phyloP scores from a whole-genome alignment of 2,797 vertebrate species.

The Gymnoscopelus microlampas region DNA sequence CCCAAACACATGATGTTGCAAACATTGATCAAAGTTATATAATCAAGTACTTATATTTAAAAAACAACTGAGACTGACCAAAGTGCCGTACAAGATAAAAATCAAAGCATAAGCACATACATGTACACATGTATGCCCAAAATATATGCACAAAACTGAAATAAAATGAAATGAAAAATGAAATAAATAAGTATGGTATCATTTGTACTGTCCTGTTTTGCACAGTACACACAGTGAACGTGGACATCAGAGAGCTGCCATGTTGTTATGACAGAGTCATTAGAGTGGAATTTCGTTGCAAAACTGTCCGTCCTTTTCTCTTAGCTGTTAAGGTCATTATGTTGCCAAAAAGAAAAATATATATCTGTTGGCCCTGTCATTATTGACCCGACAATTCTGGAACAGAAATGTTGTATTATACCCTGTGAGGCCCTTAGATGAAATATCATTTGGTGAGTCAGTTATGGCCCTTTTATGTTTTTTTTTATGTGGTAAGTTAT shows the following conservation, averaged over 20 bases:
- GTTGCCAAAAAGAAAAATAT: constrained; percentile 20
- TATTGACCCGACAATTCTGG: constrained; percentile 4
- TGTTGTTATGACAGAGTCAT: constrained; percentile 1
- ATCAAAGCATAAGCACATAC: background rate
- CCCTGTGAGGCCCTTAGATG: constrained; percentile 7
- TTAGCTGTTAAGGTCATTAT: constrained; percentile 8
- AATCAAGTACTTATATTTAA: too few relatives aligned
- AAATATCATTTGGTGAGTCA: background rate
- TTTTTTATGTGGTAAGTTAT: constrained; percentile 22
- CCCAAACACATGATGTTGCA: too few relatives aligned
- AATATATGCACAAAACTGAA: too few relatives aligned
- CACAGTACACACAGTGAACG: background rate
- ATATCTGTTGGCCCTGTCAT: constrained; percentile 29
- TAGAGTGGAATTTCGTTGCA: constrained; percentile 7
- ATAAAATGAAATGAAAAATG: too few relatives aligned
- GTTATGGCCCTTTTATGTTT: background rate
- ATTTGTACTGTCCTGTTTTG: background rate
- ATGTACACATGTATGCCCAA: too few relatives aligned
- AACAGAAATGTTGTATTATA: constrained; percentile 1
- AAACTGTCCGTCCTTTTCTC: constrained; percentile 28
- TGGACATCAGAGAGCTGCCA: constrained; percentile 18
- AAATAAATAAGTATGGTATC: background rate
- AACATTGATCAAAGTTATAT: too few relatives aligned
- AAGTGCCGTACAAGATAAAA: too few relatives aligned
- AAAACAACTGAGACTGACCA: too few relatives aligned